A percentile compares a stretch with the other conserved stretches of the same genome.
These are phyloP conservation scores for Tangara arthus DNA, from an alignment of 2,797 vertebrate species.

Conservation along the genomic window DNA sequence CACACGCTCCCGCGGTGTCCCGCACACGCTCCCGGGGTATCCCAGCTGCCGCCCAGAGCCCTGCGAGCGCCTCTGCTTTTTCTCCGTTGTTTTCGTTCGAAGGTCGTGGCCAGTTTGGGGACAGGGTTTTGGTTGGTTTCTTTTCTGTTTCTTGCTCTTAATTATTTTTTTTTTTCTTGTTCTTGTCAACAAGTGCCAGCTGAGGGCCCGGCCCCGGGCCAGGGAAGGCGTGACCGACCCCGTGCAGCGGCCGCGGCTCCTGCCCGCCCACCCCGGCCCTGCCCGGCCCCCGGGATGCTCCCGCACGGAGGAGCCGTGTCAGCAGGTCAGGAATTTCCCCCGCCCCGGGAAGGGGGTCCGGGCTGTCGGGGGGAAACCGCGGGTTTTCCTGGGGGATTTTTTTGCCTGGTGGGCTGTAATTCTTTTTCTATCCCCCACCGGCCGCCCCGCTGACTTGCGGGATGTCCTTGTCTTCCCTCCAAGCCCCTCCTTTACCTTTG, in stretches of 20 bases:
- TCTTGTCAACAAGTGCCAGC: not conserved
- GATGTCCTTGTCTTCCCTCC: not conserved
- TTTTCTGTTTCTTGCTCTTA: not conserved
- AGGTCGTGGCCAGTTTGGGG: not conserved
- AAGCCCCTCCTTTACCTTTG: not conserved
- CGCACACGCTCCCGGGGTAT: not conserved
- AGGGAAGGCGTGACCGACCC: not conserved
- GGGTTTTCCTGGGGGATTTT: not conserved
- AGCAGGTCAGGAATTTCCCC: not conserved
- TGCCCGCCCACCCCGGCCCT: not conserved
- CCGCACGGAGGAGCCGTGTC: not conserved
- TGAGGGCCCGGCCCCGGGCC: not conserved
- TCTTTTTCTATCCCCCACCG: not conserved
- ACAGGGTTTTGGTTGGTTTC: not conserved
- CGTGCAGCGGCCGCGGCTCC: not conserved
- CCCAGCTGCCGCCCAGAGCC: not conserved
- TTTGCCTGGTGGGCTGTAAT: not conserved
- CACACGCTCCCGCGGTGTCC: not conserved
- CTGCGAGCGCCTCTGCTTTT: not conserved
- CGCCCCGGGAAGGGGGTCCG: not conserved
- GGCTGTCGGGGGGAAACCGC: not conserved
- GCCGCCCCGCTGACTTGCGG: not conserved
- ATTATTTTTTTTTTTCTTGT: not conserved
- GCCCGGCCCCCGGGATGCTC: not conserved
- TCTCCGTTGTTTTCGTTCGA: not conserved